Conservation (phyloP, 2,797 vertebrate genomes). For the Naso thynnoides region DNA sequence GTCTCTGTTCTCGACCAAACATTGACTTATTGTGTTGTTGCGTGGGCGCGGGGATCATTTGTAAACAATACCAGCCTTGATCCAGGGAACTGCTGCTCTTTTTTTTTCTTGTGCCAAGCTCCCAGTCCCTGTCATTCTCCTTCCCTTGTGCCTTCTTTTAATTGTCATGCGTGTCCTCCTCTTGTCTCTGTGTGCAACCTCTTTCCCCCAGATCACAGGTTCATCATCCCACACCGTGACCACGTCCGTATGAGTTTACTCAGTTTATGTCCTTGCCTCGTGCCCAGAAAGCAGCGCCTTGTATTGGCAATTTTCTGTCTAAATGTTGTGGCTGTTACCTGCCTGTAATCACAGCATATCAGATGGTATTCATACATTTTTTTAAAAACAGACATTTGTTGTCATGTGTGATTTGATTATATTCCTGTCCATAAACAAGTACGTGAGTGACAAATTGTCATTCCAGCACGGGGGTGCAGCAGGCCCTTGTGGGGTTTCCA, state of each 20-base stretch:
- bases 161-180: constrained; percentile 34
- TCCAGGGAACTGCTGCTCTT: constrained; percentile 55
- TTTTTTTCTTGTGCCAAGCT: constrained; percentile 34
- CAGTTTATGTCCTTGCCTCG: constrained; percentile 32
- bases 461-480: constrained; percentile 32
- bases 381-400: constrained; percentile 20
- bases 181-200: constrained; percentile 18
- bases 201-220: constrained; percentile 12
- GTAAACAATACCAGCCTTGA: constrained; percentile 84
- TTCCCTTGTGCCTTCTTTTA: constrained; percentile 16
- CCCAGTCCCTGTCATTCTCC: constrained; percentile 22
- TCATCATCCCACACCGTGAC: constrained; percentile 64
- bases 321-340: background rate
- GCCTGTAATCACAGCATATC: constrained; percentile 6
- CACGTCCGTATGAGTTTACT: constrained; percentile 64
- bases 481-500: constrained; percentile 49
- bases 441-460: constrained; percentile 42
- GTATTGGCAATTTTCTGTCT: background rate
- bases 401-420: constrained; percentile 33
- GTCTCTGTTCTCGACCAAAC: constrained; percentile 75
- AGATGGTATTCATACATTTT: background rate
- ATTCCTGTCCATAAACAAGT: constrained; percentile 27
- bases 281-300: constrained; percentile 21
- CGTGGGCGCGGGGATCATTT: constrained; percentile 75
- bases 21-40: constrained; percentile 81